Conservation (phyloP, 2,888 invertebrate genomes). For the Cheilosia vulpina region DNA sequence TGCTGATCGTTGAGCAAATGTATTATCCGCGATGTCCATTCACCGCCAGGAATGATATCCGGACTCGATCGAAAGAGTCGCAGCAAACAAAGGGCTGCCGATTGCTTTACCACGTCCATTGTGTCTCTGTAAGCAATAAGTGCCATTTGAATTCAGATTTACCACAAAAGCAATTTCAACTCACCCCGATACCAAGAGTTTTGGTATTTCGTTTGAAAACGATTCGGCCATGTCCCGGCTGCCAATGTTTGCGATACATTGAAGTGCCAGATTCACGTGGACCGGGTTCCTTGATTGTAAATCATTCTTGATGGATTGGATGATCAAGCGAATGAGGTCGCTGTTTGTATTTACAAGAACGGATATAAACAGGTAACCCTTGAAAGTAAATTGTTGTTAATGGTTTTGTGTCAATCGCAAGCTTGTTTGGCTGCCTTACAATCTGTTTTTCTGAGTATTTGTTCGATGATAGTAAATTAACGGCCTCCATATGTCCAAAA, state of each 20-base stretch:
- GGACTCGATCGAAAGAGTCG: constrained; percentile 97
- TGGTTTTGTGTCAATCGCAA: background rate
- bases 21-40: constrained; percentile 99
- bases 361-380: constrained; percentile 99
- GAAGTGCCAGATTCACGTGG: constrained; percentile 98
- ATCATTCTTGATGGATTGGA: constrained; percentile 99
- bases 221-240: constrained; percentile 99
- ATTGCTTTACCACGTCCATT: constrained; percentile 99
- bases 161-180: constrained; percentile 18
- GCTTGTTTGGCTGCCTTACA: constrained; percentile 85
- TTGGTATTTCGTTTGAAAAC: constrained; percentile 98
- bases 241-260: constrained; percentile 99
- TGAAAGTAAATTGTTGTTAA: constrained; percentile 78
- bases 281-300: constrained; percentile 98
- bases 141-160: constrained; percentile 4
- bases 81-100: constrained; percentile 97
- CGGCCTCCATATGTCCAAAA: constrained; percentile 99
- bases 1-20: constrained; percentile 99
- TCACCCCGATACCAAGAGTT: constrained; percentile 97
- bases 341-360: constrained; percentile 99
- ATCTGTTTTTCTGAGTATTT: constrained; percentile 99
- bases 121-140: constrained; percentile 90
- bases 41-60: constrained; percentile 97
- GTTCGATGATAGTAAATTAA: constrained; percentile 99
- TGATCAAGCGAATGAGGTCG: constrained; percentile 99